phyloP scores from a whole-genome alignment of 2,888 invertebrate genomes.

The Hedya salicella region DNA sequence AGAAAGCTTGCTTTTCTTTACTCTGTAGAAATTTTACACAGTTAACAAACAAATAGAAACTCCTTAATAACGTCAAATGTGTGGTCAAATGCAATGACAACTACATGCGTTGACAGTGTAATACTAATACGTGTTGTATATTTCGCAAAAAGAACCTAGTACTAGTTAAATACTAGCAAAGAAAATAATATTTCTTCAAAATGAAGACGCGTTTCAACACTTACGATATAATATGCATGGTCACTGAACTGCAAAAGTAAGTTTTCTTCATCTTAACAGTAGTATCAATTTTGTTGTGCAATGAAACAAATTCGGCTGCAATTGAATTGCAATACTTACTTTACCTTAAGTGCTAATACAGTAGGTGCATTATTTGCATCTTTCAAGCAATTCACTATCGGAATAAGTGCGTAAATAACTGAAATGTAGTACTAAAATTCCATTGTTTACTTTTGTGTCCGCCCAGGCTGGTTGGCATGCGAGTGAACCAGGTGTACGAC shows the following conservation, averaged over 20 bases:
- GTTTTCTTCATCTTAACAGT: slow-evolving; percentile 45
- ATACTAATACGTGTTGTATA: slow-evolving; percentile 15
- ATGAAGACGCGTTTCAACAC: slow-evolving; percentile 98
- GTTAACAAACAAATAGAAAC: not conserved
- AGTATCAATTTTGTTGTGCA: not conserved
- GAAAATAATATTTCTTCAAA: slow-evolving; percentile 43
- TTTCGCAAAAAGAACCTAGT: slow-evolving; percentile 21
- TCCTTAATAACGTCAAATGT: slow-evolving; percentile 8
- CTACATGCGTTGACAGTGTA: slow-evolving; percentile 14
- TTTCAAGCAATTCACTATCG: not conserved
- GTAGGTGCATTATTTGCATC: not conserved
- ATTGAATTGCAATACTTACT: slow-evolving; percentile 2
- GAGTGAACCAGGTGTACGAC: slow-evolving; percentile 99
- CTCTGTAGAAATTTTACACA: not conserved
- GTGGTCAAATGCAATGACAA: too few species aligned
- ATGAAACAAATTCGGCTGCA: slow-evolving; percentile 6
- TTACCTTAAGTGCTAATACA: not conserved
- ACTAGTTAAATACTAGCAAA: not conserved
- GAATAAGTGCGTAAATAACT: not conserved
- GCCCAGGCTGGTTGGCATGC: slow-evolving; percentile 92
- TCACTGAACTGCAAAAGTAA: slow-evolving; percentile 94
- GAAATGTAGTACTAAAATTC: not conserved
- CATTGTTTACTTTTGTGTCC: slow-evolving; percentile 24
- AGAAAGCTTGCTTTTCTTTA: not conserved
- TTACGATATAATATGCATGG: slow-evolving; percentile 95